Conservation (phyloP, 1,140 invertebrate genomes). For the Trichoplusia ni region DNA sequence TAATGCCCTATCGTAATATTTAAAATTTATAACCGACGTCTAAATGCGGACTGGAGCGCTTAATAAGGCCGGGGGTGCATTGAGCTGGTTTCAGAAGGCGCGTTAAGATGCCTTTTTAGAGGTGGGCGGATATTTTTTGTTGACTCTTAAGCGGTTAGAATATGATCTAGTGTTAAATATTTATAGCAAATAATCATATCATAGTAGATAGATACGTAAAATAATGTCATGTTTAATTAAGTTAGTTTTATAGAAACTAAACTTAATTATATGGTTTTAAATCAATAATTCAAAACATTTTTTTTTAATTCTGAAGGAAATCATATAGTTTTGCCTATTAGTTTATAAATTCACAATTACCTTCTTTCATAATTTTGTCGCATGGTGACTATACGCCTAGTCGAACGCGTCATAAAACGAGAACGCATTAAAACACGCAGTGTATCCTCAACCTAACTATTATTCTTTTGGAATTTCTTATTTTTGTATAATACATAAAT, state of each 20-base stretch:
- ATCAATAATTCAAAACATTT: too few species aligned
- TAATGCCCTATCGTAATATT: constrained; percentile 62
- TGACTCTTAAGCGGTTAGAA: neutral
- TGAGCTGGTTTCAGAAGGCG: neutral
- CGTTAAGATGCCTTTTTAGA: neutral
- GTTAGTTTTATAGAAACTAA: too few species aligned
- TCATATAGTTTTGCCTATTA: too few species aligned
- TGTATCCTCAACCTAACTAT: neutral
- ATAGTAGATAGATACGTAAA: too few species aligned
- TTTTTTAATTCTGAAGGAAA: too few species aligned
- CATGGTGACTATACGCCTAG: too few species aligned
- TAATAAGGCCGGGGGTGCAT: neutral
- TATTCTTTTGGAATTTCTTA: constrained; percentile 19
- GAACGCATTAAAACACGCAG: neutral
- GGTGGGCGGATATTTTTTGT: neutral
- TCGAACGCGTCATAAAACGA: too few species aligned
- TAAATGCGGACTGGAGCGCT: constrained; percentile 29
- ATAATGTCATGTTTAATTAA: too few species aligned
- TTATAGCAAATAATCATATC: too few species aligned
- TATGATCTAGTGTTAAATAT: neutral
- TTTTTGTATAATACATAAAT: constrained; percentile 22
- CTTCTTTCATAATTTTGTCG: too few species aligned
- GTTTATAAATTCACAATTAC: too few species aligned
- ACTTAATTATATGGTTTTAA: too few species aligned
- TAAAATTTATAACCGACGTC: constrained; percentile 55